Evolutionary conservation across 2,113 vertebrate genomes (phyloP).

Genomic region (Pseudolaguvia tuberculata): DNA sequence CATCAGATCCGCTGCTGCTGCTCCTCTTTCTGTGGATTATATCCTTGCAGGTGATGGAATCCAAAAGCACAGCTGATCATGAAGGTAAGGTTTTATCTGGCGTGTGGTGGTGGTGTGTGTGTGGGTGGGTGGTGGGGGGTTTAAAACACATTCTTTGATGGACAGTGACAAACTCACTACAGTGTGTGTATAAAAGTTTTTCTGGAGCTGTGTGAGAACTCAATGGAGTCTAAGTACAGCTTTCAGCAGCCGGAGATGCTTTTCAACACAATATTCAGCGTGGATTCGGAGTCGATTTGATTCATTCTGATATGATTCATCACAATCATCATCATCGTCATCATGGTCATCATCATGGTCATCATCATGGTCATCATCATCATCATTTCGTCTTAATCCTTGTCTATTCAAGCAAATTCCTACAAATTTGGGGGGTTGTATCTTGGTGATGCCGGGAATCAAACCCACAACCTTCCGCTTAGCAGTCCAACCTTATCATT

Average conservation of each 20-base stretch:
- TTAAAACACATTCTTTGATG: not conserved
- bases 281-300: no score
- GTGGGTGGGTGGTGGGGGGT: not conserved
- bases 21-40: conserved; percentile 71
- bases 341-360: no score
- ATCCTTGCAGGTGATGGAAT: conserved; percentile 61
- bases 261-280: no score
- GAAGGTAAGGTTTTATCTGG: conserved; percentile 60
- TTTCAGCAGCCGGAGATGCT: not conserved
- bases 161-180: not conserved
- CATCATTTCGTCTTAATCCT: no score
- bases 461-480: no score
- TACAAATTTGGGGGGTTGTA: no score
- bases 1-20: conserved; percentile 67
- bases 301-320: no score
- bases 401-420: no score
- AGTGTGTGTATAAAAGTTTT: conserved; percentile 45
- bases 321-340: no score
- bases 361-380: no score
- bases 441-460: no score
- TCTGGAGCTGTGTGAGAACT: conserved; percentile 3
- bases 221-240: not conserved
- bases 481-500: no score
- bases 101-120: conserved; percentile 9
- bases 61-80: conserved; percentile 58